A percentile compares a stretch with the other conserved stretches of the same genome.
phyloP scores from a whole-genome alignment of 2,113 vertebrate genomes.

The Sphaerodactylus townsendi region DNA sequence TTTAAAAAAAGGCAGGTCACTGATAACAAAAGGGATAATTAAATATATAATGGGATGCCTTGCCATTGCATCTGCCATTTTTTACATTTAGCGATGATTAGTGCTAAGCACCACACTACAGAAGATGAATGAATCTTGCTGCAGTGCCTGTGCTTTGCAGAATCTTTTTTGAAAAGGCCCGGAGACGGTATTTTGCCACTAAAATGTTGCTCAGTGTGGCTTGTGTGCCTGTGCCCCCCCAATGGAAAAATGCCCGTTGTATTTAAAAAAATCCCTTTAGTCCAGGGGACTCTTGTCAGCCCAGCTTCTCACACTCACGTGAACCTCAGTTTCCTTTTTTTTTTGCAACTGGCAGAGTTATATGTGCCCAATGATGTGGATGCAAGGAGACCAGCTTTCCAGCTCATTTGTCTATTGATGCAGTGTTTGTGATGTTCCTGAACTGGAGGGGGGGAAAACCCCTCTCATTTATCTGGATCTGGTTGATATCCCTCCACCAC shows the following conservation, averaged over 20 bases:
- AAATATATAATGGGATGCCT: not conserved
- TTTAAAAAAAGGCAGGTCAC: not conserved
- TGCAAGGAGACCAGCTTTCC: slow-evolving; percentile 11
- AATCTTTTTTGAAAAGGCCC: not conserved
- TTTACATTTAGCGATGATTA: not conserved
- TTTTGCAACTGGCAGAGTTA: slow-evolving; percentile 10
- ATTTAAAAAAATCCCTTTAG: not conserved
- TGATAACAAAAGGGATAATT: not conserved
- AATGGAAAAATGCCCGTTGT: not conserved
- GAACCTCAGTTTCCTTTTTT: not conserved
- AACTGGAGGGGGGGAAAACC: not conserved
- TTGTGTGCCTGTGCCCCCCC: not conserved
- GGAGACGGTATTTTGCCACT: not conserved
- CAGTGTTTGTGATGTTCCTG: not conserved
- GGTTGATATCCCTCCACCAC: not conserved
- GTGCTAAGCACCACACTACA: not conserved
- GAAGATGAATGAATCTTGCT: not conserved
- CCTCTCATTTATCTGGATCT: not conserved
- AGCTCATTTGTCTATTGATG: slow-evolving; percentile 20
- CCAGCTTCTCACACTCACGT: not conserved
- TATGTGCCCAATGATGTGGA: slow-evolving; percentile 8
- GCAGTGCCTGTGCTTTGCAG: not conserved
- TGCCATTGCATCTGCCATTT: not conserved
- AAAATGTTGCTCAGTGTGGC: not conserved
- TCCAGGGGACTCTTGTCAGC: not conserved